These are phyloP conservation scores for Lanistes nyassanus DNA, from an alignment of 1,140 invertebrate species.

Conservation along the genomic window DNA sequence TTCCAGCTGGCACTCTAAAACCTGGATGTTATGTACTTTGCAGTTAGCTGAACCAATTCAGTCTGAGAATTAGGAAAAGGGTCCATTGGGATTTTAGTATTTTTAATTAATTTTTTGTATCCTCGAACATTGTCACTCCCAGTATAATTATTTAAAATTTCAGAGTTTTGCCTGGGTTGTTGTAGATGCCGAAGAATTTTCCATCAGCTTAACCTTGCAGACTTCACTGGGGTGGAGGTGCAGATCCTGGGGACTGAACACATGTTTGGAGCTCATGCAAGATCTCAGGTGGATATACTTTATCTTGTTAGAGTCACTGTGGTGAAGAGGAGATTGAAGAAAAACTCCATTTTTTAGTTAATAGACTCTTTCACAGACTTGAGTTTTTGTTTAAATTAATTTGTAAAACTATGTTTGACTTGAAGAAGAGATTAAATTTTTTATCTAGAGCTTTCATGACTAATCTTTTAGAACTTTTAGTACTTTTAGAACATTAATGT, in stretches of 20 bases:
- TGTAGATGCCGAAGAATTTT: conserved; percentile 62
- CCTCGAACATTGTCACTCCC: too few species aligned
- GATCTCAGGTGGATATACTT: conserved; percentile 38
- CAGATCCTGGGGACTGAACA: conserved; percentile 69
- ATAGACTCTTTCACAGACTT: not conserved
- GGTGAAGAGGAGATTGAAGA: not conserved
- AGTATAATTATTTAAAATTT: too few species aligned
- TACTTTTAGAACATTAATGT: not conserved
- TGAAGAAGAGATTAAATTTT: not conserved
- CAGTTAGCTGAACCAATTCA: too few species aligned
- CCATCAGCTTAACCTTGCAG: conserved; percentile 61
- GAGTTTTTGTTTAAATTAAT: not conserved
- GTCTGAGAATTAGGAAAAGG: too few species aligned
- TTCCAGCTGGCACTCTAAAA: too few species aligned
- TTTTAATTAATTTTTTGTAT: too few species aligned
- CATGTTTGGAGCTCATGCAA: conserved; percentile 66
- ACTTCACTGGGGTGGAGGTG: conserved; percentile 66
- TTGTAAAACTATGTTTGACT: not conserved
- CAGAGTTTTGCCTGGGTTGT: not conserved
- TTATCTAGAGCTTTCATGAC: not conserved
- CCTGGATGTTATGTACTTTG: too few species aligned
- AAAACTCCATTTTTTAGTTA: not conserved
- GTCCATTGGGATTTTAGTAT: too few species aligned
- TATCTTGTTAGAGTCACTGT: too few species aligned
- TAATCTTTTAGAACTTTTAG: not conserved